These are phyloP conservation scores for Rhinolophus ferrumequinum DNA, from an alignment of 2,113 vertebrate species.

Conservation along the genomic window DNA sequence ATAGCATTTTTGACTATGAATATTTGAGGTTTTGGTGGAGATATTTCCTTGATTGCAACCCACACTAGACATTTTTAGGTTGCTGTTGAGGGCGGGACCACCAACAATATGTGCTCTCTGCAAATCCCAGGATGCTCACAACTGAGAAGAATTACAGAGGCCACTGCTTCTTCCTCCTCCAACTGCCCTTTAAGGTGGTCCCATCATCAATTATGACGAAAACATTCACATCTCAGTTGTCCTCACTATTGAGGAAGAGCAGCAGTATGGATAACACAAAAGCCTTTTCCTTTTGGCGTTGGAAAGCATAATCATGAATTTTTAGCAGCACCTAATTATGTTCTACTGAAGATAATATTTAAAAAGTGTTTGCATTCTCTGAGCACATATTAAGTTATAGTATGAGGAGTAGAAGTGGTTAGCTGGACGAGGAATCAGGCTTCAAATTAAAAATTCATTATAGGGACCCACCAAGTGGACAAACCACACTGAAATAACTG, in stretches of 20 bases:
- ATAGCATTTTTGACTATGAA: not conserved
- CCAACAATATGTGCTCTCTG: not conserved
- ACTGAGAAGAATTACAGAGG: not conserved
- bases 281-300: conserved; percentile 46
- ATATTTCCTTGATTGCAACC: not conserved
- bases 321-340: conserved; percentile 63
- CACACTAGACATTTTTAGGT: conserved; percentile 8
- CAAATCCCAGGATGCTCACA: not conserved
- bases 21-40: conserved; percentile 55
- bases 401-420: not conserved
- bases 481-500: not conserved
- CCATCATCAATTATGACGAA: not conserved
- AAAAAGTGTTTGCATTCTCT: conserved; percentile 34
- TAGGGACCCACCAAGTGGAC: not conserved
- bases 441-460: not conserved
- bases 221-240: not conserved
- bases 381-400: conserved; percentile 26
- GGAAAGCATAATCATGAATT: conserved; percentile 48
- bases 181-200: not conserved
- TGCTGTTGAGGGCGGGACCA: not conserved
- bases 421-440: conserved; percentile 34
- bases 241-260: not conserved
- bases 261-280: not conserved
- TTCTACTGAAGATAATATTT: conserved; percentile 55
- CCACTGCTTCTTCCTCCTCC: not conserved